Percentiles rank a stretch among this genome's conserved stretches.
phyloP scores from a whole-genome alignment of 2,113 vertebrate species.

The Platysteira castanea region DNA sequence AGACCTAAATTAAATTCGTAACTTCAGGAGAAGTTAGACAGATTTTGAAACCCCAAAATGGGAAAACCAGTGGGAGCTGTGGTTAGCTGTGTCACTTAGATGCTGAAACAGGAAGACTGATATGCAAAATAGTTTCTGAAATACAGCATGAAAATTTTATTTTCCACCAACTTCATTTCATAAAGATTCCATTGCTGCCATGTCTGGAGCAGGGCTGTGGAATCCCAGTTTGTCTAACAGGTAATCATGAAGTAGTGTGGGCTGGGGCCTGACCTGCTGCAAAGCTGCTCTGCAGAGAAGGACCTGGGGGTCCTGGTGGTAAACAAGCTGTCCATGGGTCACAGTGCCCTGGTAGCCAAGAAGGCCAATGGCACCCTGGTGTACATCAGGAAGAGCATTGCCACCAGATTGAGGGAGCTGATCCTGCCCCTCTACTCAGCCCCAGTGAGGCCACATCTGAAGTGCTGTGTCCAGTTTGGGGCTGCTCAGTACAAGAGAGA shows the following conservation, averaged over 20 bases:
- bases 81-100: not conserved
- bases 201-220: not conserved
- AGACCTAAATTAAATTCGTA: not conserved
- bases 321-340: not conserved
- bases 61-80: not conserved
- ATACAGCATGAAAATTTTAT: not conserved
- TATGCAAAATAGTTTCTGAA: not conserved
- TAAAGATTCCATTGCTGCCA: not conserved
- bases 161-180: not conserved
- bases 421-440: not conserved
- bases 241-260: not conserved
- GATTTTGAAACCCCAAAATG: not conserved
- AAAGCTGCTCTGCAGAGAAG: not conserved
- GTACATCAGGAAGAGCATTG: not conserved
- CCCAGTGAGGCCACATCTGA: not conserved
- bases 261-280: not conserved
- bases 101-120: not conserved
- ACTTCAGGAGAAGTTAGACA: not conserved
- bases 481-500: not conserved
- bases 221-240: not conserved
- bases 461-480: not conserved
- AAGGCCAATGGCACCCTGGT: not conserved
- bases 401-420: not conserved
- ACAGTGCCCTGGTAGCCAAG: no score
- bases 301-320: not conserved